Percentiles rank a stretch among this genome's conserved stretches.
phyloP scores from a whole-genome alignment of 2,113 vertebrate genomes.

The Notothenia coriiceps region DNA sequence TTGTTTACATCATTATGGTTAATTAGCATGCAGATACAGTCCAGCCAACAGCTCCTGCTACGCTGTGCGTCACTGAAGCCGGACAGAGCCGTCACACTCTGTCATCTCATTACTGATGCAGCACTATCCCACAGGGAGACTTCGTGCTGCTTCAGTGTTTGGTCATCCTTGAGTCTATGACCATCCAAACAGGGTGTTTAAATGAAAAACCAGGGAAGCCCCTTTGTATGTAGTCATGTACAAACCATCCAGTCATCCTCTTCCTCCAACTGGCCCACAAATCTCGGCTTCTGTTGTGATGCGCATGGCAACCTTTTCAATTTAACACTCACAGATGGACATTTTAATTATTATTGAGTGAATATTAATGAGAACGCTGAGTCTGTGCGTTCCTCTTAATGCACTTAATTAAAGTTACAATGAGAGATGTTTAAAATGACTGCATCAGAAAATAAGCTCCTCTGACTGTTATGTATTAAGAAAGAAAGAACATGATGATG shows the following conservation, averaged over 20 bases:
- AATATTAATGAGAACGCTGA: slow-evolving; percentile 67
- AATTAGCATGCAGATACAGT: slow-evolving; percentile 76
- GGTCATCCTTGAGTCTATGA: slow-evolving; percentile 14
- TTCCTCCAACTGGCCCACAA: slow-evolving; percentile 35
- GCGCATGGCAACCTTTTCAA: slow-evolving; percentile 77
- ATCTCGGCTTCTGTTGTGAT: slow-evolving; percentile 42
- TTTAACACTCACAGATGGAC: slow-evolving; percentile 77
- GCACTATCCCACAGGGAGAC: slow-evolving; percentile 23
- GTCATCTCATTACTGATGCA: slow-evolving; percentile 63
- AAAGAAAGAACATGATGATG: slow-evolving; percentile 31
- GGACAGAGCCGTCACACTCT: slow-evolving; percentile 54
- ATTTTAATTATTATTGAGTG: slow-evolving; percentile 82
- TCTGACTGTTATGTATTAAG: slow-evolving; percentile 23
- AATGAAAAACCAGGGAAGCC: slow-evolving; percentile 34
- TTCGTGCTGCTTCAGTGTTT: slow-evolving; percentile 26
- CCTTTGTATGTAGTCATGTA: slow-evolving; percentile 8
- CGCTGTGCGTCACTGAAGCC: slow-evolving; percentile 22
- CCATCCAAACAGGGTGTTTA: slow-evolving; percentile 24
- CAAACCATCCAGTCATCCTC: slow-evolving; percentile 28
- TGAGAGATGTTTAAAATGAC: slow-evolving; percentile 53
- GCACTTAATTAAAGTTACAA: slow-evolving; percentile 68
- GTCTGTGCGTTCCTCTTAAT: slow-evolving; percentile 58
- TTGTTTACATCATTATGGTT: slow-evolving; percentile 84
- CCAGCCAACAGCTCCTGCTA: slow-evolving; percentile 40
- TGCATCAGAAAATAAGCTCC: slow-evolving; percentile 45